Base-by-base conservation (phyloP, 2,113 vertebrate species). In the Scytalopus superciliaris region DNA sequence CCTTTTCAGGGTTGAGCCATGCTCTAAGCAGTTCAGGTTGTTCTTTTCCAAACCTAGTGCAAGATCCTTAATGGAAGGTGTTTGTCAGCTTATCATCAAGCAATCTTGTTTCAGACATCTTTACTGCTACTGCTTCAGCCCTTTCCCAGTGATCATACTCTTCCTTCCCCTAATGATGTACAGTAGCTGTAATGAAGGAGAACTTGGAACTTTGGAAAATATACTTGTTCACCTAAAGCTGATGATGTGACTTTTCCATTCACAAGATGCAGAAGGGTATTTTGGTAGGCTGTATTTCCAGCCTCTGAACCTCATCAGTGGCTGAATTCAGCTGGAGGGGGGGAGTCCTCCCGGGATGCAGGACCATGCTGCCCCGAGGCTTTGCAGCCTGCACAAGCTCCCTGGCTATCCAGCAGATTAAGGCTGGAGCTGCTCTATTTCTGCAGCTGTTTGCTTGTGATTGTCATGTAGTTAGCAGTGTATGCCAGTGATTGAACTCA, bases 151-250 rank as follows among this genome's bases (percentile, higher is more conserved):
- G 47, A 50, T 60, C 15, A 3, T 19, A 10, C n/a, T 53, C 35
- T n/a, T 31, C 44, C 9, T 88, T 70, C 24, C 15, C 22, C 15
- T 66, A 11, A n/a, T 22, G 22, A 33, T 37, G 21, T 45, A 6
- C 67, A 47, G 9, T 44, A 45, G 23, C 73, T 55, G 45, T 60
- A 83, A 75, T 56, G 67, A 77, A 79, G 67, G 57, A 82, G 67
- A 87, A 47, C 81, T 53, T 93, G 79, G 44, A 94, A 77, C 64
- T 96, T 77, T 64, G 50, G 55, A 80, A 90, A 69, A 76, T 55
- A 15, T 2, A 3, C 6, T 57, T 76, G 52, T 39, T 70, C 3
- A 9, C 14, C 59, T 68, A 28, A 73, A 86, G 70, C 52, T 82
- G 31, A 53, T 59, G 57, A 70, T 73, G 19, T 62, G 87, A 17